Conservation (phyloP, 2,888 invertebrate species). For the Troides helena region DNA sequence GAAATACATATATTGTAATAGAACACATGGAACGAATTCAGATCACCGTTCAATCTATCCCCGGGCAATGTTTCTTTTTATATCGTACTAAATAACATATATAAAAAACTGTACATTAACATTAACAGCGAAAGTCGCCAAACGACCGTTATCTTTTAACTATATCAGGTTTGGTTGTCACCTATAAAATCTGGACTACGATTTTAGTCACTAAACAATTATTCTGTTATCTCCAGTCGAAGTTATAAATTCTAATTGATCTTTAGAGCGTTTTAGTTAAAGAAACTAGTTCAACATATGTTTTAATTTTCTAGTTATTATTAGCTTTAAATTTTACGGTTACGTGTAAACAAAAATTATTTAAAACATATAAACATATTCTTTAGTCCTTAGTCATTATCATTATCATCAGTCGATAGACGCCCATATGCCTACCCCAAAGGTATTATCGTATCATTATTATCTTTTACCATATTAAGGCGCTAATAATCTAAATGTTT, state of each 20-base stretch:
- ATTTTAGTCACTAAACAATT: conserved; percentile 23
- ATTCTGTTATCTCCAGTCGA: conserved; percentile 15
- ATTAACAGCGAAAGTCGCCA: conserved; percentile 5
- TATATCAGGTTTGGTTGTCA: conserved; percentile 20
- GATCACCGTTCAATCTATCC: too few relatives aligned
- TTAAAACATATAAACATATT: too few relatives aligned
- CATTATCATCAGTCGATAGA: too few relatives aligned
- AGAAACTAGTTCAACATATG: background rate
- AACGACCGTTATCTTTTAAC: conserved; percentile 8
- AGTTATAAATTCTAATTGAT: conserved; percentile 21
- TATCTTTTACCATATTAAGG: too few relatives aligned
- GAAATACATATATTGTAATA: too few relatives aligned
- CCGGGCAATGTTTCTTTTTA: background rate
- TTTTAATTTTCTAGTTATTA: background rate
- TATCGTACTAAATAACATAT: conserved; percentile 5
- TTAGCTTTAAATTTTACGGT: background rate
- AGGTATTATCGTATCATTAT: too few relatives aligned
- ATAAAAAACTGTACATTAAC: conserved; percentile 4
- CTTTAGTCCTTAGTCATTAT: too few relatives aligned
- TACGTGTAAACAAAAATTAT: background rate
- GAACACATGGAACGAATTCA: too few relatives aligned
- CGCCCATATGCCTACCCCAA: too few relatives aligned
- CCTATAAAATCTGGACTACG: conserved; percentile 24
- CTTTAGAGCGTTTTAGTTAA: conserved; percentile 7
- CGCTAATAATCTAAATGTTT: too few relatives aligned